Conservation (phyloP, 2,888 invertebrate genomes). For the Heliconius cydno region DNA sequence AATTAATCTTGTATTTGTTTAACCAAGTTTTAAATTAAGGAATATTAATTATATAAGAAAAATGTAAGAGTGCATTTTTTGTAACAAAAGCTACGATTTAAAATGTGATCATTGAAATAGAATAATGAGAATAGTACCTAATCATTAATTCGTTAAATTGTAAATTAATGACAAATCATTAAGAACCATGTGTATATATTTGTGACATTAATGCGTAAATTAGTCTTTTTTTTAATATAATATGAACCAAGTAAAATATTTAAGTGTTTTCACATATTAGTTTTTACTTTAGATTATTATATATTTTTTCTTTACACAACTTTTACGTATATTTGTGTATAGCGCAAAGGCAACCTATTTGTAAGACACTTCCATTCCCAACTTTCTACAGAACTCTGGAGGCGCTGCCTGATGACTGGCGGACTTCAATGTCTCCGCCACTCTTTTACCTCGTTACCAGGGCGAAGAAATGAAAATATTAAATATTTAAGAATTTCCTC, state of each 20-base stretch:
- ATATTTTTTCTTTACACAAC: neutral
- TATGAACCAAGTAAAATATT: conserved; percentile 27
- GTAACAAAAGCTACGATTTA: conserved; percentile 8
- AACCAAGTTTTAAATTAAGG: neutral
- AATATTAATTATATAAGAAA: neutral
- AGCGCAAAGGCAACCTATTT: too few species aligned
- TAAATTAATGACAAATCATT: conserved; percentile 19
- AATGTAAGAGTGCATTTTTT: conserved; percentile 4
- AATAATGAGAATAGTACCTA: neutral
- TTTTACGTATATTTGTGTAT: too few species aligned
- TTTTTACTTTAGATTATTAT: neutral
- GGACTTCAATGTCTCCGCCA: neutral
- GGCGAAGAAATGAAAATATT: neutral
- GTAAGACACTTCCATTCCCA: neutral
- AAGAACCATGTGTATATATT: conserved; percentile 19
- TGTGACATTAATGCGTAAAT: conserved; percentile 29
- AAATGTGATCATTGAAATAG: conserved; percentile 17
- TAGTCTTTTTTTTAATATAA: conserved; percentile 20
- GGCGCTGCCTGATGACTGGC: neutral
- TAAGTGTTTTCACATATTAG: neutral
- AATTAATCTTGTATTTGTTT: neutral
- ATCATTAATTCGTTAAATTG: conserved; percentile 13
- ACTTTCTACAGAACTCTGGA: neutral
- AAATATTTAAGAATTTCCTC: too few species aligned
- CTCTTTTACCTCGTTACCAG: neutral